Evolutionary conservation across 1,140 invertebrate species (phyloP).

Genomic region (Papilio aristodemus): DNA sequence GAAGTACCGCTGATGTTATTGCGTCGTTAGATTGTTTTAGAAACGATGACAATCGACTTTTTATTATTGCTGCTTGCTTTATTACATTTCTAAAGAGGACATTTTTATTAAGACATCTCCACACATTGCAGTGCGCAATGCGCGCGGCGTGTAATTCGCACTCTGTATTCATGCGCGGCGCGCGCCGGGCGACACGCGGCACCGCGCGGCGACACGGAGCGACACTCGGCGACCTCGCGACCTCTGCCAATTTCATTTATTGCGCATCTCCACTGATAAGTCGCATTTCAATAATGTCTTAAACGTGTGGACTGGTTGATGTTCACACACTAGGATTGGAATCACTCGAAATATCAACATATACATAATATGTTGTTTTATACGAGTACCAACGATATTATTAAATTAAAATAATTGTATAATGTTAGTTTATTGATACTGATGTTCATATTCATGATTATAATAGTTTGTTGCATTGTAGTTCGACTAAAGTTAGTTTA

Average conservation of each 20-base stretch:
- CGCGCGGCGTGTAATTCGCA: conserved; percentile 46
- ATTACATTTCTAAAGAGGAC: background rate
- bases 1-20: too few species aligned
- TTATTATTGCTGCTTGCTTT: too few species aligned
- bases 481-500: too few species aligned
- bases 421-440: too few species aligned
- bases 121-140: background rate
- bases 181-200: conserved; percentile 40
- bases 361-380: too few species aligned
- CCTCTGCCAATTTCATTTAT: conserved; percentile 46
- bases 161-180: conserved; percentile 58
- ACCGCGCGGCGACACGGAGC: conserved; percentile 34
- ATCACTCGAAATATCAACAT: too few species aligned
- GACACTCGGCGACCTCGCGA: background rate
- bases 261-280: conserved; percentile 34
- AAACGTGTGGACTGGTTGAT: background rate
- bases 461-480: too few species aligned
- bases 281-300: conserved; percentile 12
- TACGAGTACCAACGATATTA: too few species aligned
- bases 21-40: too few species aligned
- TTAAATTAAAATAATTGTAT: too few species aligned
- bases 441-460: too few species aligned
- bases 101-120: conserved; percentile 4
- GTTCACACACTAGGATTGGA: background rate
- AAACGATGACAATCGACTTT: too few species aligned